Conservation (phyloP, 2,888 invertebrate genomes). For the Hyles lineata region DNA sequence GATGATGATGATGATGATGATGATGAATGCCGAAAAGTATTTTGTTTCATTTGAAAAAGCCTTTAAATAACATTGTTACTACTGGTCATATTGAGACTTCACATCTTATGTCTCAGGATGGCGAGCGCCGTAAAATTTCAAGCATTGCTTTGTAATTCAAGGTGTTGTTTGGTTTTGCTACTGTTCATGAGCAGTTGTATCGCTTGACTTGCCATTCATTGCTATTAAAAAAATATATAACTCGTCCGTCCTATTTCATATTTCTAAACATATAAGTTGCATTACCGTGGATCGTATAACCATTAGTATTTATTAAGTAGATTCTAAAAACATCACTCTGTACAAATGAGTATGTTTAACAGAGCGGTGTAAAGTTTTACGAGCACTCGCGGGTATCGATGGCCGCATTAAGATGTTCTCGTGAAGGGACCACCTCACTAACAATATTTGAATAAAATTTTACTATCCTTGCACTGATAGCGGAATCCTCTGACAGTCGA, state of each 20-base stretch:
- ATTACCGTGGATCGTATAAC: background rate
- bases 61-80: no score
- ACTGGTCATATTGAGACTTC: no score
- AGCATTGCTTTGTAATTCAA: no score
- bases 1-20: no score
- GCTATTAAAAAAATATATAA: no score
- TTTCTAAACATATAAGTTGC: background rate
- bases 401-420: slow-evolving; percentile 47
- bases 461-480: background rate
- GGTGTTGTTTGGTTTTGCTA: no score
- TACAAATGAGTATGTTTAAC: slow-evolving; percentile 42
- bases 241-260: background rate
- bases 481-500: background rate
- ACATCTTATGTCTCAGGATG: no score
- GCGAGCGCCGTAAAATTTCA: no score
- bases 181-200: no score
- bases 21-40: no score
- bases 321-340: slow-evolving; percentile 43
- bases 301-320: background rate
- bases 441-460: background rate
- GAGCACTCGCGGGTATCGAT: slow-evolving; percentile 44
- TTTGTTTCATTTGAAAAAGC: no score
- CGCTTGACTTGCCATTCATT: no score
- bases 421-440: background rate
- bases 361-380: slow-evolving; percentile 53